Conservation (phyloP, 2,888 invertebrate species). For the Pherbina coryleti region DNA sequence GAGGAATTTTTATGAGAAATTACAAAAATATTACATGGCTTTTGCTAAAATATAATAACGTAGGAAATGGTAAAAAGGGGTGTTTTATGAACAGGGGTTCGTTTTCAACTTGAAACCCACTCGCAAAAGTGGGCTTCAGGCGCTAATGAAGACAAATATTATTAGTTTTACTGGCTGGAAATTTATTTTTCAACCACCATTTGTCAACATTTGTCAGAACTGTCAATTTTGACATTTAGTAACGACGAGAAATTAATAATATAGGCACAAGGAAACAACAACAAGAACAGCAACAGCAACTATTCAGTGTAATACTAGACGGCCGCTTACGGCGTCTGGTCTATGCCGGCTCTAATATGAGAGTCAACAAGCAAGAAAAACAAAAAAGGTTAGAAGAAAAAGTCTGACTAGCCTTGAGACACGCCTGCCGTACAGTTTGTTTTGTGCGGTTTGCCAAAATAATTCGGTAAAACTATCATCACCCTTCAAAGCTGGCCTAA, state of each 20-base stretch:
- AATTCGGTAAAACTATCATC: slow-evolving; percentile 47
- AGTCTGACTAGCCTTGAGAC: not conserved
- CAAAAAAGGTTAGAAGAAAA: not conserved
- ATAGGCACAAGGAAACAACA: not conserved
- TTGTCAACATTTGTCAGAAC: slow-evolving; percentile 66
- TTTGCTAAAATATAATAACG: not conserved
- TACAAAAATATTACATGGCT: slow-evolving; percentile 6
- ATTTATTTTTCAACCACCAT: slow-evolving; percentile 49
- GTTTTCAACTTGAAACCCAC: not conserved
- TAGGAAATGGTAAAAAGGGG: not conserved
- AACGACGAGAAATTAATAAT: slow-evolving; percentile 21
- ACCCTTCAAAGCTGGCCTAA: slow-evolving; percentile 28
- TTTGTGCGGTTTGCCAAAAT: slow-evolving; percentile 49
- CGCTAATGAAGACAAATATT: slow-evolving; percentile 64
- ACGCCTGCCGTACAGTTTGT: slow-evolving; percentile 33
- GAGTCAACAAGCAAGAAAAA: not conserved
- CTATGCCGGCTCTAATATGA: not conserved
- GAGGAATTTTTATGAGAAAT: slow-evolving; percentile 8
- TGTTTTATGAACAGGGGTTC: not conserved
- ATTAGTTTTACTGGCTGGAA: slow-evolving; percentile 49
- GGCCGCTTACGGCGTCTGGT: not conserved
- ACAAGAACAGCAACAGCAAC: slow-evolving; percentile 2
- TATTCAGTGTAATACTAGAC: slow-evolving; percentile 4
- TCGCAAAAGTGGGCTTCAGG: slow-evolving; percentile 50
- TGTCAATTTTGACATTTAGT: slow-evolving; percentile 60